These are phyloP conservation scores for Rhombomys opimus DNA, from an alignment of 2,113 vertebrate genomes.

Conservation along the genomic window DNA sequence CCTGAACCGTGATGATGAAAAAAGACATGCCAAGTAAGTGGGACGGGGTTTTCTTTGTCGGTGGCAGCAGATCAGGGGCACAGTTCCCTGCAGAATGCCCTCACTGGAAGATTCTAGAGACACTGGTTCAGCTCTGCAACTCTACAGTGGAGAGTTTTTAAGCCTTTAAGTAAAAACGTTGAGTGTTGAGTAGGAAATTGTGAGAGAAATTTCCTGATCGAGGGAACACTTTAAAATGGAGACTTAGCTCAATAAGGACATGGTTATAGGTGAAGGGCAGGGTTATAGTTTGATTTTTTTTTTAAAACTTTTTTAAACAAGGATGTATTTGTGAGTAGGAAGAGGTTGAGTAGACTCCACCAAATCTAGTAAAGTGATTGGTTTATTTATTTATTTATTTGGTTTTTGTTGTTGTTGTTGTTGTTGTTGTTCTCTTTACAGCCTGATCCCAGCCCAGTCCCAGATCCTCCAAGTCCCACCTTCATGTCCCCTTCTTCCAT, in stretches of 20 bases:
- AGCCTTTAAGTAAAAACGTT: neutral
- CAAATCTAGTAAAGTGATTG: neutral
- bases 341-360: neutral
- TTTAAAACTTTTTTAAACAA: no score
- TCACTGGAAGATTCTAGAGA: neutral
- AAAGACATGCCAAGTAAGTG: constrained; percentile 90
- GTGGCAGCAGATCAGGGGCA: no score
- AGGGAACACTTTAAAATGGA: neutral
- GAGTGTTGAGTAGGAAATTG: neutral
- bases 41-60: neutral
- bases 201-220: neutral
- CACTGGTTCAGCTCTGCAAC: neutral
- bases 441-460: no score
- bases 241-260: neutral
- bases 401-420: no score
- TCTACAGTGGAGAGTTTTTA: neutral
- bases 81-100: neutral
- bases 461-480: no score
- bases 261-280: neutral
- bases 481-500: no score
- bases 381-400: neutral
- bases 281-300: neutral
- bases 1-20: constrained; percentile 91
- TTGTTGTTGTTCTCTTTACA: no score
- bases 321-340: neutral